Evolutionary conservation across 1,140 invertebrate genomes (phyloP), one percentile per base, ranked within the genome.

Genomic region (Eufriesea mexicana): DNA sequence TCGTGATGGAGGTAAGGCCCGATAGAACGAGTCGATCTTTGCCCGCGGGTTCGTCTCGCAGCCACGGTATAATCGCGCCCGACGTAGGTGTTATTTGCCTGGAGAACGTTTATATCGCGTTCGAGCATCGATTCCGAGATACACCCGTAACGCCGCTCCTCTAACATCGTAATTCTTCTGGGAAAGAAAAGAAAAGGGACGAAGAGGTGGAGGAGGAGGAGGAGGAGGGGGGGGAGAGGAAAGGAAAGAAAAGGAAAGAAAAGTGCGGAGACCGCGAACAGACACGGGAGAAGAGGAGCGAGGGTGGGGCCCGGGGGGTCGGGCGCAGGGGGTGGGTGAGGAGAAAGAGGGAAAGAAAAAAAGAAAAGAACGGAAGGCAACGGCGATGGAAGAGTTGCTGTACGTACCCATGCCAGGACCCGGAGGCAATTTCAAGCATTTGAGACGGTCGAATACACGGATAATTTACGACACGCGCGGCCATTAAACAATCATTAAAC

Each of bases 1-100:
- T 99, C 90, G 96, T 97, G 61, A 96, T 98, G 95, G 97, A 98
- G 96, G 98, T 98, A 94, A 28, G 47, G 5, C 5, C 8, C 23
- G 9, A 59, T 9, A 6, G 16, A 55, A 20, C 16, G 51, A 18
- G 18, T 12, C 16, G 14, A 55, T 55, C 54, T 35, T 6, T 16
- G 25, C 49, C 42, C 80, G 45, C 18, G 1, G 18, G 5, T 18
- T 20, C 10, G 10, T 25, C 23, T 12, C 66, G 42, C 16, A n/a
- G 16, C 47, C 23, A 66, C 82, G 18, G 25, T 8, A 12, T 78
- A 55, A 54, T 71, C 47, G 25, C 66, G 47, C 67, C 62, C 51
- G 55, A 23, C 70, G 54, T 59, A 28, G 42, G 55, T 49, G 75
- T 79, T 86, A 71, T 49, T 79, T 71, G 16, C n/a, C 45, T 28